A percentile compares a stretch with the other conserved stretches of the same genome.
Conservation (phyloP, 2,113 vertebrate species). For the Falcunculus frontatus region DNA sequence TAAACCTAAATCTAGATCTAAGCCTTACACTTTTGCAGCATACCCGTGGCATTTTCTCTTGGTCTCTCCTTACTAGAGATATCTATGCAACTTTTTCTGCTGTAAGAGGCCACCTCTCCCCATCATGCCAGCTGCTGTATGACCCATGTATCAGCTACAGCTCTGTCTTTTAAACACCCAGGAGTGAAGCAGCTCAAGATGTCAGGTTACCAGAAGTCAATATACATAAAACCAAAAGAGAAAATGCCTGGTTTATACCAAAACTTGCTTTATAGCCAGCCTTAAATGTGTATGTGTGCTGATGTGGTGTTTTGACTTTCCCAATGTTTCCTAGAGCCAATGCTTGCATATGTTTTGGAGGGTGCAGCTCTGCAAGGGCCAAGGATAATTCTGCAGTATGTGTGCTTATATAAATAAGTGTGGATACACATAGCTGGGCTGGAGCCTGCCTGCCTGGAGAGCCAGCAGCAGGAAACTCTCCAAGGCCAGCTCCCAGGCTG, state of each 20-base stretch:
- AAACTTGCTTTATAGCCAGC: not conserved
- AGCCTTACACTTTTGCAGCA: not conserved
- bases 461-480: not conserved
- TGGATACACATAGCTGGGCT: slow-evolving; percentile 32
- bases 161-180: not conserved
- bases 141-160: not conserved
- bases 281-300: not conserved
- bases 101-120: not conserved
- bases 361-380: not conserved
- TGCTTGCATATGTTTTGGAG: slow-evolving; percentile 14
- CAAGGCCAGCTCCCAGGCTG: not conserved
- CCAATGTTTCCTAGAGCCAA: not conserved
- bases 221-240: not conserved
- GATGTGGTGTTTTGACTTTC: slow-evolving; percentile 22
- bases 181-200: not conserved
- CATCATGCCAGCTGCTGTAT: not conserved
- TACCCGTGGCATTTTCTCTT: accelerated
- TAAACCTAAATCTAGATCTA: not conserved
- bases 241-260: not conserved
- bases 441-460: not conserved
- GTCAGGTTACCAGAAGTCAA: not conserved
- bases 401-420: slow-evolving; percentile 8
- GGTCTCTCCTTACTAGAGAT: not conserved
- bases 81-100: not conserved
- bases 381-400: slow-evolving; percentile 28